Base-by-base conservation (phyloP, 2,888 invertebrate species). In the Drosophila birchii region DNA sequence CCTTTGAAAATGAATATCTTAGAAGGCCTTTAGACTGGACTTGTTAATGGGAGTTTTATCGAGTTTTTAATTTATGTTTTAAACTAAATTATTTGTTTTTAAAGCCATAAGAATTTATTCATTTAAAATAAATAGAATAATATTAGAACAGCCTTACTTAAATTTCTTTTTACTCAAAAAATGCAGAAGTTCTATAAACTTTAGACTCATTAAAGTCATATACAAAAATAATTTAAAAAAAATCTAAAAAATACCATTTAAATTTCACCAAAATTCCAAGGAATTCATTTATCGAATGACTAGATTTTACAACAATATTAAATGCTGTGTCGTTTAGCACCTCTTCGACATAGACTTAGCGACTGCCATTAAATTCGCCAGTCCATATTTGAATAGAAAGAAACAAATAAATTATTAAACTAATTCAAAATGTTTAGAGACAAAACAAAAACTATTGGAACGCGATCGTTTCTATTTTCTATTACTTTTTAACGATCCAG, bases 351-450 rank as follows among this genome's bases (percentile, higher is more conserved):
- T 12, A 12, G n/a, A 47, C 20, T 23, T 7, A 2, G 32, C 12
- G 14, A 32, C 5, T 16, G 51, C 16, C 51, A 51, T 51, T 51
- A 43, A 57, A 41, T 39, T 55, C 14, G 23, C 20, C 8, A 32
- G 23, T 53, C 44, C 38, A 32, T 34, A 44, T 55, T 56, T 39
- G 9, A 7, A 18, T 14, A 12, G 14, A 44, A 23, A 64, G 32
- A 66, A 47, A 56, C 45, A 57, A 68, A 68, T 34, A 41, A 68
- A 68, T 57, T 68, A 68, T 68, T 47, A 68, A 62, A 56, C 26
- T 34, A 56, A 57, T 47, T 57, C 34, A 45, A 68, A 67, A 56
- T 36, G 38, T 56, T 20, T 56, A 23, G 39, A 68, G 68, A 68
- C 67, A 68, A 68, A 68, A 68, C 68, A 47, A 56, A 68, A 61